Base-by-base conservation (phyloP, 1,140 invertebrate species). In the Neotoxoptera formosana region DNA sequence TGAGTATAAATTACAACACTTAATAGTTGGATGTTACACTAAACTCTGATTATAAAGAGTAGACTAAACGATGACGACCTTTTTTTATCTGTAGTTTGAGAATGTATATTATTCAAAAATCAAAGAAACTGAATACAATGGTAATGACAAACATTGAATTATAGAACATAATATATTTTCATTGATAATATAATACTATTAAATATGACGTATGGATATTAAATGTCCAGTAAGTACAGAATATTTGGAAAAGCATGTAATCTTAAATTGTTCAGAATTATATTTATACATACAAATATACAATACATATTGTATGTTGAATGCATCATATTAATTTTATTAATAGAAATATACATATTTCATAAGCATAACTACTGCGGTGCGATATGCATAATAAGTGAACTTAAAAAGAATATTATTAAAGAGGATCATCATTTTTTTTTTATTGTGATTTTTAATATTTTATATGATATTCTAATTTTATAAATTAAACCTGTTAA, bases 1-100 rank as follows among this genome's bases (percentile, higher is more conserved):
- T 34, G n/a, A 51, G 20, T 51, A 88, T 88, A 34, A 88, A 88
- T 88, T 88, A 88, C 34, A 87, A 51, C n/a, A 51, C 47, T 88
- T 30, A 51, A 51, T 34, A 88, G 30, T 21, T 51, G 20, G 47
- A 88, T 45, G 60, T n/a, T 67, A 88, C n/a, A 34, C 17, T n/a
- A 48, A 87, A 87, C 86, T 87, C 81, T 41, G 36, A 84, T 84
- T 84, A 41, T n/a, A 48, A 3, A 6, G 17, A 48, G n/a, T 87
- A 87, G 23, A 41, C 81, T 84, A 84, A 41, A 41, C 81, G 8
- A 84, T 21, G 21, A 83, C 34, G 2, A 84, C 36, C 23, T 84
- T 67, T 60, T 60, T 67, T 67, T 84, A 84, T 84, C 81, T 84
- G 9, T 2, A 84, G 23, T 84, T 41, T 25, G n/a, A n/a, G 30